Base-by-base conservation (phyloP, 30 jellyfish, hydroid and myxozoan species). In the Haliclystus octoradiatus region DNA sequence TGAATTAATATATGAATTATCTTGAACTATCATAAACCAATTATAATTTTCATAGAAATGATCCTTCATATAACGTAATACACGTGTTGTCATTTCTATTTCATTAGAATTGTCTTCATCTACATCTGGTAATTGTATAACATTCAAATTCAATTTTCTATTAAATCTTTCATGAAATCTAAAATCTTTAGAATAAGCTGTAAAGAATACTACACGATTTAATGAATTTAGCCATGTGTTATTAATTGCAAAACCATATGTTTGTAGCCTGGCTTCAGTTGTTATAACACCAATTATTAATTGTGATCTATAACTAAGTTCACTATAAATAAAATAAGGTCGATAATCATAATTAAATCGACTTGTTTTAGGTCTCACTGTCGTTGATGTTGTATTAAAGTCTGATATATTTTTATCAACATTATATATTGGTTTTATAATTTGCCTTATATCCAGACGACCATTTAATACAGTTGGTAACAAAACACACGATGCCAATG, bases 241-340 rank as follows among this genome's bases (percentile, higher is more conserved):
- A 66, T 88, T 88, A n/a, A 80, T 80, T 1, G 94, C 93, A 14
- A 88, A 69, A 13, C 81, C 97, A 65, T 51, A 79, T 15, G 76
- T 72, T 27, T 66, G 82, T 26, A 88, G 82, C 9, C 84, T 52
- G 62, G 65, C 75, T 63, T 88, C 97, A 7, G 88, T 73, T 19
- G 94, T 88, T 12, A 73, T 68, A 28, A 88, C 93, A 53, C 84
- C 97, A 25, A 88, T 84, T 22, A 88, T 19, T 23, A 88, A 28
- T 61, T 79, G 81, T 64, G 62, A 79, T 50, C 84, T 31, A 60
- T 79, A 88, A 9, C 94, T 94, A 46, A 88, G 94, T 68, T 88
- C 97, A 74, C 97, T 88, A 83, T 88, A 88, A 5, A 88, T 74
- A 49, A 88, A 88, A 70, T 88, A 88, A 3, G 97, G 97, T 62